Conservation (phyloP, 2,797 vertebrate species). For the Anableps anableps region DNA sequence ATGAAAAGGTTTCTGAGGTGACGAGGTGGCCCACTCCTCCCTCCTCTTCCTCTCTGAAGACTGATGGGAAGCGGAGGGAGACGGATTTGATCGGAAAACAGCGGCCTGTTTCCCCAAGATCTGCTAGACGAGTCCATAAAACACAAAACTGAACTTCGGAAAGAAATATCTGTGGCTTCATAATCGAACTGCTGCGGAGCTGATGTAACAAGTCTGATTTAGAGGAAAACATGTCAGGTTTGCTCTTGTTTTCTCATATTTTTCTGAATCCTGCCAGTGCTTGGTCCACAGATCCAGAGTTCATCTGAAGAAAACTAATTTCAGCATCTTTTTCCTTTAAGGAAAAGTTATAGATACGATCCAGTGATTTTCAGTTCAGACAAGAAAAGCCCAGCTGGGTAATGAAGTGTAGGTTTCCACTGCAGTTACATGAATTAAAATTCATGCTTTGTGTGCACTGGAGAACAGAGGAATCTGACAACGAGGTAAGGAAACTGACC, state of each 20-base stretch:
- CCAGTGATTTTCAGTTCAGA: too few species aligned
- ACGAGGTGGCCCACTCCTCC: conserved; percentile 34
- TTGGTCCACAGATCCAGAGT: not conserved
- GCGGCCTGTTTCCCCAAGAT: not conserved
- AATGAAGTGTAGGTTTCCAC: too few species aligned
- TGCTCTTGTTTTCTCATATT: not conserved
- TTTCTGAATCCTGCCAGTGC: not conserved
- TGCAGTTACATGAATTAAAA: too few species aligned
- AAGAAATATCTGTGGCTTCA: not conserved
- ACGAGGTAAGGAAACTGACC: too few species aligned
- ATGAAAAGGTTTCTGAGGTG: conserved; percentile 70
- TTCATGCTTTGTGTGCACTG: too few species aligned
- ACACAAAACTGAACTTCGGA: not conserved
- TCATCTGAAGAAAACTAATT: too few species aligned
- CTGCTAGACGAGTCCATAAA: not conserved
- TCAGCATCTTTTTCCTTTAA: too few species aligned
- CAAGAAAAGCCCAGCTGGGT: too few species aligned
- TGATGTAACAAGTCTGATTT: too few species aligned
- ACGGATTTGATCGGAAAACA: conserved; percentile 32
- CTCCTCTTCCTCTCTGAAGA: conserved; percentile 34
- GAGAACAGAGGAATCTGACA: too few species aligned
- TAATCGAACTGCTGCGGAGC: not conserved
- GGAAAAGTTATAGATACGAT: too few species aligned
- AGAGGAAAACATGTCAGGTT: not conserved
- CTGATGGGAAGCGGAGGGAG: conserved; percentile 36